These are phyloP conservation scores for Drosophila repleta DNA, from an alignment of 1,140 invertebrate genomes.

Conservation along the genomic window DNA sequence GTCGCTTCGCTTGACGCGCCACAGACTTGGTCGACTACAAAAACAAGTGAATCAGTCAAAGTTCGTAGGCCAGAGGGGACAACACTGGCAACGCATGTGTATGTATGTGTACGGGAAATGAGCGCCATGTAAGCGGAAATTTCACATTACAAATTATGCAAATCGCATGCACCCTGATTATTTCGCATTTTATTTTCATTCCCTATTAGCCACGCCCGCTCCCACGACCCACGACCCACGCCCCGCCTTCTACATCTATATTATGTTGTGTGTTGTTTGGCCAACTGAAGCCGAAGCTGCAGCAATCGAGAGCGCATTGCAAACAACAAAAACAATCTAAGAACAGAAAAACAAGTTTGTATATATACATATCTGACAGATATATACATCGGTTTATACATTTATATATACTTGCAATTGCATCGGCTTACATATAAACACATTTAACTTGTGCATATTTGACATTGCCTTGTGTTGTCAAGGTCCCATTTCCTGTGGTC, in stretches of 20 bases:
- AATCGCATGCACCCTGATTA: conserved; percentile 75
- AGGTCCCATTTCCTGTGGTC: conserved; percentile 10
- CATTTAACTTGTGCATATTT: conserved; percentile 7
- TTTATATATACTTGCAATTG: not conserved
- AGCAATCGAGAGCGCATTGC: no score
- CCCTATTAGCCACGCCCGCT: conserved; percentile 9
- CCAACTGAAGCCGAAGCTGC: not conserved
- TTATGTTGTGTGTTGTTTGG: no score
- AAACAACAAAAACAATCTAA: conserved; percentile 6
- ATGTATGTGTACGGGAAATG: conserved; percentile 56
- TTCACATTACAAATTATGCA: conserved; percentile 76
- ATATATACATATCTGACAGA: not conserved
- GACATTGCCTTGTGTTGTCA: conserved; percentile 5
- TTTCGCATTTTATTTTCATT: conserved; percentile 69
- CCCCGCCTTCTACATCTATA: no score
- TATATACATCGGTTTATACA: no score
- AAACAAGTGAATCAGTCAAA: conserved; percentile 30
- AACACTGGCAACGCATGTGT: not conserved
- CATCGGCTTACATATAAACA: not conserved
- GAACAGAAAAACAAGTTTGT: not conserved
- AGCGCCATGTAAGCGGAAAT: conserved; percentile 76
- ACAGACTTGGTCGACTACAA: conserved; percentile 2
- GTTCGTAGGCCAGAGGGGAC: conserved; percentile 1
- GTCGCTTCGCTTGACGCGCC: not conserved
- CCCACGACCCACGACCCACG: no score